Conservation (phyloP, 2,888 invertebrate genomes). For the Drosophila melanosoma region DNA sequence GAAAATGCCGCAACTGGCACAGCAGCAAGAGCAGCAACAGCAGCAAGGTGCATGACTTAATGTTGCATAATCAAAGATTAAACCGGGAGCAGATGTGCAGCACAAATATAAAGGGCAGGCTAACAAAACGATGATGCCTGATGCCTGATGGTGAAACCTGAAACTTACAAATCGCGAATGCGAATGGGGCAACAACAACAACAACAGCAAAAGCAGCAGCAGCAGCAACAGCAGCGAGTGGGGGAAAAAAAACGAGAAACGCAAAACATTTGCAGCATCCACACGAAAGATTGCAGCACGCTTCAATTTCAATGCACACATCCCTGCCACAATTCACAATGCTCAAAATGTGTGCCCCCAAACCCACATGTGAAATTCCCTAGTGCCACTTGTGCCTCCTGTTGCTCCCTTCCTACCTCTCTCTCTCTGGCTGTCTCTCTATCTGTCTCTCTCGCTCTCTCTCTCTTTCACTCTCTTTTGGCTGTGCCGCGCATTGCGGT, state of each 20-base stretch:
- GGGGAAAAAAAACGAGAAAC: conserved; percentile 14
- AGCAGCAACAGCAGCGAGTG: neutral
- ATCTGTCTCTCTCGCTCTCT: neutral
- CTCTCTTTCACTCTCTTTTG: conserved; percentile 9
- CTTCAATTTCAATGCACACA: conserved; percentile 45
- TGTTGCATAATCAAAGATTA: conserved; percentile 62
- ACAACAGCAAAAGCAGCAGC: conserved; percentile 1
- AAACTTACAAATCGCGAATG: conserved; percentile 36
- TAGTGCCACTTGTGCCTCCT: neutral
- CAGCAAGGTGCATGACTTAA: conserved; percentile 50
- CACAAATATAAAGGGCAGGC: conserved; percentile 47
- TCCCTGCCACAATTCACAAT: conserved; percentile 15
- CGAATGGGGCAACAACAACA: conserved; percentile 19
- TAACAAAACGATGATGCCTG: conserved; percentile 5
- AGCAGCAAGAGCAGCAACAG: neutral
- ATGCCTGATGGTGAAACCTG: conserved; percentile 29
- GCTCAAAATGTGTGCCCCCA: conserved; percentile 1
- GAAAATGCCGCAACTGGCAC: neutral
- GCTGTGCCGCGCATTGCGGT: conserved; percentile 76
- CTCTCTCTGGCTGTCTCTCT: neutral
- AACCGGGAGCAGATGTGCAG: conserved; percentile 53
- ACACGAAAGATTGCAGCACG: conserved; percentile 42
- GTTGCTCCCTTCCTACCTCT: neutral
- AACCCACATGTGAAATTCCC: conserved; percentile 15
- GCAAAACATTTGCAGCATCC: conserved; percentile 49